A percentile compares a stretch with the other conserved stretches of the same genome.
Evolutionary conservation across 2,113 vertebrate genomes (phyloP).

Genomic region (Pangasianodon hypophthalmus): DNA sequence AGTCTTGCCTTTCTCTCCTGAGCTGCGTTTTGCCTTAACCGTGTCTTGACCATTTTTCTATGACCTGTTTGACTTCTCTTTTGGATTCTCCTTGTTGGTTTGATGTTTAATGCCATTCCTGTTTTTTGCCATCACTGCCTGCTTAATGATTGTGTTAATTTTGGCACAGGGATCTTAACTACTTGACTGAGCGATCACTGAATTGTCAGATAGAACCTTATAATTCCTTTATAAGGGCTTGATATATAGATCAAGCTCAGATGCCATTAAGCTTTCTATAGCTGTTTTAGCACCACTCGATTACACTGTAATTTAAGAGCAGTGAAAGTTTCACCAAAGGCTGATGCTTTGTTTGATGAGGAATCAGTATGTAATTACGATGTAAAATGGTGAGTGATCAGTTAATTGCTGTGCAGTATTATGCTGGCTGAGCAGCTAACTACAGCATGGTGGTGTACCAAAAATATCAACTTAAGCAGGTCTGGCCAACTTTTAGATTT

Average conservation of each 20-base stretch:
- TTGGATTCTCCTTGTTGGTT: neutral
- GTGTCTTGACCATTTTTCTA: neutral
- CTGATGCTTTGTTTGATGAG: neutral
- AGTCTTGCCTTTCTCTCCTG: neutral
- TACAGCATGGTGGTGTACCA: neutral
- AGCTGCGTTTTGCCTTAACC: neutral
- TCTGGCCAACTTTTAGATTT: neutral
- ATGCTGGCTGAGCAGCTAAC: neutral
- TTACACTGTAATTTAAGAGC: neutral
- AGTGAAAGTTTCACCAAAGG: neutral
- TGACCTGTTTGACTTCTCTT: neutral
- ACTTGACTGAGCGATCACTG: neutral
- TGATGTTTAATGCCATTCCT: neutral
- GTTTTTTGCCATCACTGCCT: too few species aligned
- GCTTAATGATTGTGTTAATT: neutral
- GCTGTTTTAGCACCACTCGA: neutral
- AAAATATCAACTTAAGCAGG: neutral
- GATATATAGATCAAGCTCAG: neutral
- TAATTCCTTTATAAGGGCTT: too few species aligned
- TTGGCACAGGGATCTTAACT: neutral
- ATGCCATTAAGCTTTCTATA: too few species aligned
- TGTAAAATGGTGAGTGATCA: neutral
- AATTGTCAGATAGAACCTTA: too few species aligned
- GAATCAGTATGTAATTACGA: neutral
- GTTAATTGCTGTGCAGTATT: neutral